Base-by-base conservation (phyloP, 2,888 invertebrate species). In the Drosophila lacicola region DNA sequence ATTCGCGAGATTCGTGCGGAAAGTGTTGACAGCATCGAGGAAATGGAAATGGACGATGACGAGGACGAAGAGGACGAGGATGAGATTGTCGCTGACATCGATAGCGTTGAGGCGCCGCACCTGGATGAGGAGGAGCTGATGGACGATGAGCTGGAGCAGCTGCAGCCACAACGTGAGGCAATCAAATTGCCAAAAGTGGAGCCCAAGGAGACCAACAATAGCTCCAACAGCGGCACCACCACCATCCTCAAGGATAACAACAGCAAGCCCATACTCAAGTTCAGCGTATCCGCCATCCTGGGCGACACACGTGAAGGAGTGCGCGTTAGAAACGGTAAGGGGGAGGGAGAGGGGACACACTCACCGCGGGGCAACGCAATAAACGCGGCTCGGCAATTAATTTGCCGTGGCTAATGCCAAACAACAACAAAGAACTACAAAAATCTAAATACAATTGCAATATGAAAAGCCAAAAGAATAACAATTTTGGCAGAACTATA, bases 211-310 rank as follows among this genome's bases (percentile, higher is more conserved):
- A 37, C 51, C 19, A 80, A 21, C 69, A 56, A 83, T 64, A 46
- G 14, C 55, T 42, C 46, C 39, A 39, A 13, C 50, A 44, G 39
- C 84, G 53, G 29, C 21, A 57, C 56, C 47, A 91, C 92, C 36
- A 92, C 93, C 41, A 88, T 92, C 41, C 78, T 93, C 42, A 93
- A 93, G 89, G 93, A 92, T 82, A 91, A 78, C 75, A 91, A 74
- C 61, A 94, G 93, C 87, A 97, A 97, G 89, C 97, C 97, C 19
- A 94, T 96, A 90, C 94, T 97, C 86, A 97, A 97, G 93, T 98
- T 98, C 93, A 97, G 97, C 95, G 97, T 98, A 74, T 97, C 96
- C 94, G 97, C 97, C 47, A 98, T 98, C 83, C 93, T 98, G 86
- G 97, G 97, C 56, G 93, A 93, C 78, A 93, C 92, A 37, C 91